Conservation (phyloP, 2,797 vertebrate species). For the Amniataba percoides region DNA sequence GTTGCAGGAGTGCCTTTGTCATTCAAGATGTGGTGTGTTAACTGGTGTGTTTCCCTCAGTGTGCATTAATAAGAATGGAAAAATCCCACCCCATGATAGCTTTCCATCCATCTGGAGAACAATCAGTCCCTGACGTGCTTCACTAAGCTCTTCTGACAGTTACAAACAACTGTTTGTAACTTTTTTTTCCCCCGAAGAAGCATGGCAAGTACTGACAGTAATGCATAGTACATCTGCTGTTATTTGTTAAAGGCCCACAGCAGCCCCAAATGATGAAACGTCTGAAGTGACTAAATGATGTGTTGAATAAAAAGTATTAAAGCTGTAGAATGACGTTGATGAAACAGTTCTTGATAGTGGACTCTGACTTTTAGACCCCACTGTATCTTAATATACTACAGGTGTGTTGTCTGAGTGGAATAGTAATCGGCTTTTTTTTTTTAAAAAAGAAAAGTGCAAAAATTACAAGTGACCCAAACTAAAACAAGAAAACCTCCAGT, state of each 20-base stretch:
- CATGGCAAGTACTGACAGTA: not conserved
- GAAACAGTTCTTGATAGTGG: conserved; percentile 30
- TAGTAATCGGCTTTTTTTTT: conserved; percentile 26
- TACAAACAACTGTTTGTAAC: not conserved
- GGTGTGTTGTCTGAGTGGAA: conserved; percentile 36
- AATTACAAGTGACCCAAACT: conserved; percentile 25
- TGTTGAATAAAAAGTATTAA: not conserved
- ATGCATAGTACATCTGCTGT: conserved; percentile 22
- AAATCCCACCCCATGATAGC: not conserved
- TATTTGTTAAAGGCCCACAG: conserved; percentile 1
- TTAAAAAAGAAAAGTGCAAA: conserved; percentile 35
- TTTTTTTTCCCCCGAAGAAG: not conserved
- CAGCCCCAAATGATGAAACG: not conserved
- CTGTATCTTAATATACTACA: conserved; percentile 18
- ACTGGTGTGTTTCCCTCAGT: not conserved
- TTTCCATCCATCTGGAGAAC: conserved; percentile 10
- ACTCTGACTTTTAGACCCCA: conserved; percentile 28
- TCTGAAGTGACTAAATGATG: not conserved
- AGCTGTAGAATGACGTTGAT: not conserved
- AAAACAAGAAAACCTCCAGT: conserved; percentile 25
- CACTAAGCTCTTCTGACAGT: not conserved
- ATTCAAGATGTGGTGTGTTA: not conserved
- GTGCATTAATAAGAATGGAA: not conserved
- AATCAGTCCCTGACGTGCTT: conserved; percentile 49
- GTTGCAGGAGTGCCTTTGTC: not conserved